phyloP scores from a whole-genome alignment of 1,140 invertebrate species.

The Eumaeus atala region DNA sequence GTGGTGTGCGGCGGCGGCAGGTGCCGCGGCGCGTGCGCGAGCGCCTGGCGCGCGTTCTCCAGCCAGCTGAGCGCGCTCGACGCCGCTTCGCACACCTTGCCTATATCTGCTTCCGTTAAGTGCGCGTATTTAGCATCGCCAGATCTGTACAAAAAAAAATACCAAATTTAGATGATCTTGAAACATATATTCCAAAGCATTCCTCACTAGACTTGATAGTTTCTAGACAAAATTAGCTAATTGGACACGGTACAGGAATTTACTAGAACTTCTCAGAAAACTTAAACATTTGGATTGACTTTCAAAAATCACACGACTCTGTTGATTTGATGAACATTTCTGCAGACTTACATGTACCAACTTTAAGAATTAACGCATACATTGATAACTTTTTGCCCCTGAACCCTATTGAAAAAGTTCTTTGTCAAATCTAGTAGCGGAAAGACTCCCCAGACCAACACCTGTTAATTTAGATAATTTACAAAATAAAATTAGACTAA shows the following conservation, averaged over 20 bases:
- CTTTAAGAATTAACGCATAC: too few relatives aligned
- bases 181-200: too few relatives aligned
- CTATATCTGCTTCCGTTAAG: slow-evolving; percentile 85
- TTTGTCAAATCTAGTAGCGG: slow-evolving; percentile 29
- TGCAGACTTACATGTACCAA: too few relatives aligned
- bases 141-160: slow-evolving; percentile 55
- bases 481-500: slow-evolving; percentile 18
- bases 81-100: slow-evolving; percentile 78
- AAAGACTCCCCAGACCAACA: slow-evolving; percentile 31
- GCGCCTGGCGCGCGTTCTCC: slow-evolving; percentile 79
- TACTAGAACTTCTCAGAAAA: too few relatives aligned
- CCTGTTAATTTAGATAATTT: slow-evolving; percentile 30
- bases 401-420: slow-evolving; percentile 30
- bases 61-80: slow-evolving; percentile 81
- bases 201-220: too few relatives aligned
- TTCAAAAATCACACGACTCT: too few relatives aligned
- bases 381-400: too few relatives aligned
- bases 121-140: slow-evolving; percentile 90
- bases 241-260: background rate
- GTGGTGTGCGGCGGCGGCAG: slow-evolving; percentile 82
- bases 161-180: too few relatives aligned
- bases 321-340: too few relatives aligned
- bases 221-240: background rate
- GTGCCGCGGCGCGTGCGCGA: slow-evolving; percentile 77
- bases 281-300: too few relatives aligned